Evolutionary conservation across 2,888 invertebrate species (phyloP).

Genomic region (Ferdinandea cuprea): DNA sequence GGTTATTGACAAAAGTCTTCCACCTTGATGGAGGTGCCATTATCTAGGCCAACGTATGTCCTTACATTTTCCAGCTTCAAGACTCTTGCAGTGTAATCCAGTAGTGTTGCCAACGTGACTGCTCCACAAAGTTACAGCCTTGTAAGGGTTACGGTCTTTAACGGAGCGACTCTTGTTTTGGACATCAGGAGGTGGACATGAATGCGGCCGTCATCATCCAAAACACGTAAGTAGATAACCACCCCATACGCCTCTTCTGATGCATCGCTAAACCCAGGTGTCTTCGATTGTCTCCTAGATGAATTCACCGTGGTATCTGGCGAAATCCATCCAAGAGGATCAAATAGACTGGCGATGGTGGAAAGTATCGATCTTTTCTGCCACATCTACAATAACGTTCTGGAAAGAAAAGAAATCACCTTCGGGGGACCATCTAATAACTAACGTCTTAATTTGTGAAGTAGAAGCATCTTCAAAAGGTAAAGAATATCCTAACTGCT

Average conservation of each 20-base stretch:
- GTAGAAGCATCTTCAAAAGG: not conserved
- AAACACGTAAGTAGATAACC: too few relatives aligned
- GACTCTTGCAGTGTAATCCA: not conserved
- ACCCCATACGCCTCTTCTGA: too few relatives aligned
- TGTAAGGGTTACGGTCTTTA: constrained; percentile 61
- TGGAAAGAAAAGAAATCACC: constrained; percentile 15
- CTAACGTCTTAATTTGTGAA: not conserved
- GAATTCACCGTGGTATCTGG: too few relatives aligned
- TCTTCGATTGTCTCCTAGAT: constrained; percentile 12
- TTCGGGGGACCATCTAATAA: constrained; percentile 3
- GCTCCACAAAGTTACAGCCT: constrained; percentile 63
- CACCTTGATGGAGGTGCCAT: constrained; percentile 31
- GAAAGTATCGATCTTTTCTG: constrained; percentile 9
- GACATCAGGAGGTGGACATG: constrained; percentile 32
- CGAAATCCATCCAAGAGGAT: constrained; percentile 22
- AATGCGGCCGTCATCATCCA: not conserved
- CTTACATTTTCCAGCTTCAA: constrained; percentile 12
- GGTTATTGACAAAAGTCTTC: too few relatives aligned
- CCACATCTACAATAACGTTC: constrained; percentile 2
- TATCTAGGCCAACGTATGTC: constrained; percentile 53
- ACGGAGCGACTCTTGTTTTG: constrained; percentile 62
- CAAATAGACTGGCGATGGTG: constrained; percentile 19
- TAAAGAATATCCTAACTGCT: not conserved
- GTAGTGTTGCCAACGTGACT: too few relatives aligned
- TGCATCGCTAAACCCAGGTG: too few relatives aligned